Conservation (phyloP, 1,140 invertebrate species). For the Drosophila lowei region DNA sequence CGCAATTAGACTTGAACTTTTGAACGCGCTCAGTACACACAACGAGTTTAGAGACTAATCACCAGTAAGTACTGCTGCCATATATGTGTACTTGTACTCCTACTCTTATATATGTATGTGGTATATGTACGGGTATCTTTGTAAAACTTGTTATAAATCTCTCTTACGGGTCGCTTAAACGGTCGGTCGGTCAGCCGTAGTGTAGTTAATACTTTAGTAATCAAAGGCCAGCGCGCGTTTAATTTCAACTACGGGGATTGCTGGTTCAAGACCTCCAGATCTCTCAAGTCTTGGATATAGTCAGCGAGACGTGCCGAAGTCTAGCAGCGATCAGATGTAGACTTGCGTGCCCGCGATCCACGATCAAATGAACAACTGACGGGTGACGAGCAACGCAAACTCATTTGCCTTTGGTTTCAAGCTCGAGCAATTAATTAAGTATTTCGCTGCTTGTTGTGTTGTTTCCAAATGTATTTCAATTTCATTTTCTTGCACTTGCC, state of each 20-base stretch:
- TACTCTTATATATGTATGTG: background rate
- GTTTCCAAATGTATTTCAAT: slow-evolving; percentile 68
- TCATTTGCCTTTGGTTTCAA: slow-evolving; percentile 64
- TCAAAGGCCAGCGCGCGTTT: slow-evolving; percentile 1
- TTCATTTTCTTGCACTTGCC: slow-evolving; percentile 51
- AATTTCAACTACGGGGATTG: slow-evolving; percentile 10
- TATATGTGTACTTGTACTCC: background rate
- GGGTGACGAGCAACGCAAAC: slow-evolving; percentile 65
- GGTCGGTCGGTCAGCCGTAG: background rate
- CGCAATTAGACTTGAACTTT: slow-evolving; percentile 66
- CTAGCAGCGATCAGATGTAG: slow-evolving; percentile 17
- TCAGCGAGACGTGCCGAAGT: slow-evolving; percentile 12
- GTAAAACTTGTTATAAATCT: slow-evolving; percentile 38
- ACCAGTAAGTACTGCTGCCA: slow-evolving; percentile 7
- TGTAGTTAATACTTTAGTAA: slow-evolving; percentile 32
- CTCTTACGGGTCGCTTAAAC: slow-evolving; percentile 11
- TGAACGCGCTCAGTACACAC: slow-evolving; percentile 43
- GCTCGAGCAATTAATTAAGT: slow-evolving; percentile 71
- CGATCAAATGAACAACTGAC: slow-evolving; percentile 72
- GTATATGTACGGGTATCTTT: background rate
- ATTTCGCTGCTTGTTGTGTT: slow-evolving; percentile 48
- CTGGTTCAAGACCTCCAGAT: slow-evolving; percentile 4
- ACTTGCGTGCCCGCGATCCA: slow-evolving; percentile 71
- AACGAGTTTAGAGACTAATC: slow-evolving; percentile 44
- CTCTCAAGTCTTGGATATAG: background rate